Base-by-base conservation (phyloP, 2,888 invertebrate genomes). In the Drosophila anceps region DNA sequence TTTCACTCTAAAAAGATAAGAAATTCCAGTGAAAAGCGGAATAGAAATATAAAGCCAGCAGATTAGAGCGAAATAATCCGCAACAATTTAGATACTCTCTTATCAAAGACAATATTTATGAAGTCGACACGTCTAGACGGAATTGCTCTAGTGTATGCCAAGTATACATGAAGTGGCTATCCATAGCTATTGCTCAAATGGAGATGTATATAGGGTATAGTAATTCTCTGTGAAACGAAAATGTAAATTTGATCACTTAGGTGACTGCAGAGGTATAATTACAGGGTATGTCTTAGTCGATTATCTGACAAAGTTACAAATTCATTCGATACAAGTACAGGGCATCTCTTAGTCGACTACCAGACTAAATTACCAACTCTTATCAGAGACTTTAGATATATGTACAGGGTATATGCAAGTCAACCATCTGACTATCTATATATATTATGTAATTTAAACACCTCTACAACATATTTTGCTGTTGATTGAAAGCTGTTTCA, bases 21-120 rank as follows among this genome's bases (percentile, higher is more conserved):
- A 29, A 18, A 2, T 54, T 54, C 27, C 12, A 27, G 29, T 29
- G 54, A 54, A 54, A 54, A 18, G n/a, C 18, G 29, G 39, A n/a
- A n/a, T 41, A 31, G 9, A 9, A 18, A 37, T 20, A 15, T 12
- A 33, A 44, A 33, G 51, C 6, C 10, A 33, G 24, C 33, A 24
- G 29, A 18, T 48, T 64, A 15, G 10, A 10, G 12, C 13, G 48
- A 12, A 65, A 33, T 41, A 31, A 37, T 29, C 27, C 20, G 6
- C 20, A 12, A 9, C n/a, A 31, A 48, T 48, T 63, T 27, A 44
- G 35, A 31, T 53, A 10, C 1, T 9, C 8, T 18, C 29, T 53
- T 67, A 66, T 66, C 67, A 67, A 31, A 39, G n/a, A 37, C 20
- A 12, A 31, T 35, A 39, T 37, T 63, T 63, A 46, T 37, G 15